phyloP scores from a whole-genome alignment of 2,797 vertebrate species.

The Geotrypetes seraphini region DNA sequence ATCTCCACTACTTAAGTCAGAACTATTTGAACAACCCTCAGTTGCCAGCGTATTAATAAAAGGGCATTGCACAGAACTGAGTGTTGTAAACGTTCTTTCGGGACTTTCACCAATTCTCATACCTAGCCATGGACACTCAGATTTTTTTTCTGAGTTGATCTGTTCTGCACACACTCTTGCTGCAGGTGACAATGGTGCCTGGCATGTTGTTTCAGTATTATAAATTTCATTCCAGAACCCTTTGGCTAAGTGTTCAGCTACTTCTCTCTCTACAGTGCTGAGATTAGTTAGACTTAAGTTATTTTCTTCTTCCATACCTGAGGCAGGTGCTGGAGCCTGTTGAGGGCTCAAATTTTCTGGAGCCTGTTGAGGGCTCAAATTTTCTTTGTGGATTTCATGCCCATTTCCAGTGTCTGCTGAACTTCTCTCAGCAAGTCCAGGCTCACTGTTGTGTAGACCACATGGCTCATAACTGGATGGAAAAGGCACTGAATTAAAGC shows the following conservation, averaged over 20 bases:
- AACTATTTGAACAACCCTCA: constrained; percentile 39
- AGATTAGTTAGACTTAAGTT: no score
- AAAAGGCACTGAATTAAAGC: constrained; percentile 41
- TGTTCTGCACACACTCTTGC: constrained; percentile 49
- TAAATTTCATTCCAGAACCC: constrained; percentile 86
- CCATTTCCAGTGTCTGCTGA: constrained; percentile 9
- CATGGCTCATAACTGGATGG: constrained; percentile 45
- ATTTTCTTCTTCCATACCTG: not conserved
- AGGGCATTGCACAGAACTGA: constrained; percentile 79
- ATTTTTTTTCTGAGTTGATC: constrained; percentile 54
- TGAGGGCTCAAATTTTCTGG: not conserved
- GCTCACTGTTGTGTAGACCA: constrained; percentile 28
- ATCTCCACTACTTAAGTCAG: constrained; percentile 49
- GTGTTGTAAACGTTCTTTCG: constrained; percentile 62
- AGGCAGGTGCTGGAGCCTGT: not conserved
- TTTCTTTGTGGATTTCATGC: constrained; percentile 21
- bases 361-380: not conserved
- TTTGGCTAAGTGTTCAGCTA: constrained; percentile 88
- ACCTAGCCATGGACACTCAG: constrained; percentile 84
- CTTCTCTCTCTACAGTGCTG: constrained; percentile 85
- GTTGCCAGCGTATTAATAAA: constrained; percentile 75
- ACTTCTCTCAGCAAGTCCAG: constrained; percentile 33
- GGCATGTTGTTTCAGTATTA: constrained; percentile 48
- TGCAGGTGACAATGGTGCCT: constrained; percentile 29
- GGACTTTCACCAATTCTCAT: constrained; percentile 60